phyloP scores from a whole-genome alignment of 2,113 vertebrate species.

The Puntigrus tetrazona region DNA sequence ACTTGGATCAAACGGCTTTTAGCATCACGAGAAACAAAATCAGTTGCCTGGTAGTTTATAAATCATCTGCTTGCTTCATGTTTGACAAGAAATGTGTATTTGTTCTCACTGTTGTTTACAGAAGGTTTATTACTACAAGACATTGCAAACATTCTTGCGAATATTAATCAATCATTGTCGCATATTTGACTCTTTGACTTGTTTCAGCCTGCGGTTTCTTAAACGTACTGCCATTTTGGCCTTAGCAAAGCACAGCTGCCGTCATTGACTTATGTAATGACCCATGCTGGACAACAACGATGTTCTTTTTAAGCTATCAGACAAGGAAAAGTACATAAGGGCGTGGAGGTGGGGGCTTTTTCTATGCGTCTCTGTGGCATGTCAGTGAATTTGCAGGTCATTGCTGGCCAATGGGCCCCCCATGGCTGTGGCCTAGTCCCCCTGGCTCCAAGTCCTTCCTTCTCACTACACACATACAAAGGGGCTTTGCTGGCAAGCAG shows the following conservation, averaged over 20 bases:
- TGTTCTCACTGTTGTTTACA: conserved; percentile 18
- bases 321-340: conserved; percentile 40
- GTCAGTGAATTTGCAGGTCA: conserved; percentile 79
- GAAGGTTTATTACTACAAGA: neutral
- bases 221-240: neutral
- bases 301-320: conserved; percentile 59
- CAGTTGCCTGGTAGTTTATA: neutral
- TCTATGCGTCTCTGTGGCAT: conserved; percentile 74
- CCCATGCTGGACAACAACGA: conserved; percentile 8
- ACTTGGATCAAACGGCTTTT: neutral
- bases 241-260: neutral
- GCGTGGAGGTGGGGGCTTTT: conserved; percentile 51
- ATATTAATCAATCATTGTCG: neutral
- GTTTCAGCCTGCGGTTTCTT: neutral
- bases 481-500: conserved; percentile 60
- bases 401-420: conserved; percentile 71
- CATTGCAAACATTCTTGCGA: conserved; percentile 9
- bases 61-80: neutral
- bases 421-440: conserved; percentile 65
- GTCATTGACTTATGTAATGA: conserved; percentile 29
- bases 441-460: conserved; percentile 71
- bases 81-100: conserved; percentile 1
- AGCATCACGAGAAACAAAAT: neutral
- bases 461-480: conserved; percentile 78
- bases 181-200: conserved; percentile 1